phyloP scores from a whole-genome alignment of 2,888 invertebrate genomes.

The Proisotoma minuta region DNA sequence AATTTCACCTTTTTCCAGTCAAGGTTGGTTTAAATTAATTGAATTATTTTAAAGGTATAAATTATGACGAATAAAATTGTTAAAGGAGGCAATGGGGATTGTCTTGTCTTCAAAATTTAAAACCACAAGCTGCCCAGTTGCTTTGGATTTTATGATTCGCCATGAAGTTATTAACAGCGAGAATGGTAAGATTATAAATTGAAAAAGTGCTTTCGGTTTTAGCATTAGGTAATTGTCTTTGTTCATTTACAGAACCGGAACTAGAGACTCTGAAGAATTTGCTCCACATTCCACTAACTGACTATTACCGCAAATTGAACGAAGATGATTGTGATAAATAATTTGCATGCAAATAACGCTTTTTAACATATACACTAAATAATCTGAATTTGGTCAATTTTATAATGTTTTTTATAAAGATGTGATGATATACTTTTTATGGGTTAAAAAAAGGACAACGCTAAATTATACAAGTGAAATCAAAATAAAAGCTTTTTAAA shows the following conservation, averaged over 20 bases:
- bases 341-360: background rate
- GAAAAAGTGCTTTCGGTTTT: background rate
- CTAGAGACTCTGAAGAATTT: slow-evolving; percentile 79
- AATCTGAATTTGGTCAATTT: no score
- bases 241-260: slow-evolving; percentile 67
- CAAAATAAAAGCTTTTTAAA: no score
- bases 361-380: no score
- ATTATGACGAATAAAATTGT: background rate
- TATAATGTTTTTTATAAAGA: no score
- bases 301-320: slow-evolving; percentile 19
- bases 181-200: slow-evolving; percentile 76
- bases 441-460: no score
- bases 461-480: no score
- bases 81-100: slow-evolving; percentile 60
- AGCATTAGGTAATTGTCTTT: background rate
- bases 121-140: slow-evolving; percentile 86
- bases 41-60: background rate
- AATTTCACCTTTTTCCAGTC: slow-evolving; percentile 79
- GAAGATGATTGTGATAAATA: background rate
- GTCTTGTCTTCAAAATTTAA: slow-evolving; percentile 81
- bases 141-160: slow-evolving; percentile 85
- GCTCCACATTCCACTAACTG: slow-evolving; percentile 72
- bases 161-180: slow-evolving; percentile 84
- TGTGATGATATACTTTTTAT: no score
- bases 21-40: slow-evolving; percentile 57